These are phyloP conservation scores for Falcunculus frontatus DNA, from an alignment of 2,113 vertebrate species.

Conservation along the genomic window DNA sequence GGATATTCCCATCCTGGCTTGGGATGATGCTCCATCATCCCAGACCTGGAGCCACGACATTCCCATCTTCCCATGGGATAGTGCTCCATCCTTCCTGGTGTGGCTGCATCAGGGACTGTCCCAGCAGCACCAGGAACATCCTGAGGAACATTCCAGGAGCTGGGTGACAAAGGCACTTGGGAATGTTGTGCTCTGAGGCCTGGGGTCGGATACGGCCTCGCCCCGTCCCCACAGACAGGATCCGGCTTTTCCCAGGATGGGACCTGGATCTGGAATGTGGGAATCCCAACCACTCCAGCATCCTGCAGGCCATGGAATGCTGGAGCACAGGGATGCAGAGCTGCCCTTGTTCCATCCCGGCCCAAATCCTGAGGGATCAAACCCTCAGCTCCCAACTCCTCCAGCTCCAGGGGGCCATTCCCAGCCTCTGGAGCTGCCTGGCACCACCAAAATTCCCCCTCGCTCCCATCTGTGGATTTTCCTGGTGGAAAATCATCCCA, in stretches of 20 bases:
- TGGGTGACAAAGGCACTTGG: neutral
- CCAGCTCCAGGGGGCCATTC: neutral
- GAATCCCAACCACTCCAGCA: too few species aligned
- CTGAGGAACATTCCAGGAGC: too few species aligned
- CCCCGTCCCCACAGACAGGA: neutral
- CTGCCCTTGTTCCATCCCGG: accelerated
- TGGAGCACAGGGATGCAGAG: neutral
- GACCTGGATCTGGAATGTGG: neutral
- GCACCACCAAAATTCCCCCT: neutral
- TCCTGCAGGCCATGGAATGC: accelerated
- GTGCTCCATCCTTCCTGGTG: accelerated
- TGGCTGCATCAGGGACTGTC: neutral
- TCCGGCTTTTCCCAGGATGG: neutral
- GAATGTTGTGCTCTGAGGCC: accelerated
- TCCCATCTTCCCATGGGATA: neutral
- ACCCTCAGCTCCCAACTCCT: neutral
- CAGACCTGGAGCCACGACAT: accelerated
- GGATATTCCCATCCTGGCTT: accelerated
- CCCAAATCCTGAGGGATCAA: neutral
- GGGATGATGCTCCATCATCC: accelerated
- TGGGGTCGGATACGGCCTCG: accelerated
- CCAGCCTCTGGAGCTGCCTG: neutral
- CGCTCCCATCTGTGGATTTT: neutral
- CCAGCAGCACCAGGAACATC: neutral
- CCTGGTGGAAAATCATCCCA: neutral